Conservation (phyloP, 2,113 vertebrate species). For the Phrynosoma blainvillii region DNA sequence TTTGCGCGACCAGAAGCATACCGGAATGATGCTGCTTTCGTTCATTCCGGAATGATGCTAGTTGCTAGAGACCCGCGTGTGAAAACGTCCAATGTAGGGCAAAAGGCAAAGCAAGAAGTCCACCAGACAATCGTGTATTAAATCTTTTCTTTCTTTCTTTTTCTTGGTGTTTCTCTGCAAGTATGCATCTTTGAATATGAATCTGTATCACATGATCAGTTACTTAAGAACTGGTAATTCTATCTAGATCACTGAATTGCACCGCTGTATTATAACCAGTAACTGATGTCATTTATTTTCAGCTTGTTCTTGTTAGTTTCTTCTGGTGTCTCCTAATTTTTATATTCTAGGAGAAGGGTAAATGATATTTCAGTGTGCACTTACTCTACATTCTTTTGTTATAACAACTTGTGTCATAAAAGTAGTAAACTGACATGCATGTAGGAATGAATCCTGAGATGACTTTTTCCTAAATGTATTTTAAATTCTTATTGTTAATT, state of each 20-base stretch:
- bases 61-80: too few species aligned
- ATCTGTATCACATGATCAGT: neutral
- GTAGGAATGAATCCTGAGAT: slow-evolving; percentile 56
- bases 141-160: neutral
- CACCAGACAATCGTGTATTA: neutral
- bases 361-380: neutral
- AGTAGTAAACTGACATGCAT: slow-evolving; percentile 42
- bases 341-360: neutral
- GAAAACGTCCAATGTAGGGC: neutral
- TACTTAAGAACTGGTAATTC: neutral
- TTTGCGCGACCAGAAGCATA: too few species aligned
- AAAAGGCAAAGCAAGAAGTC: neutral
- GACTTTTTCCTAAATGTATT: slow-evolving; percentile 40
- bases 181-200: neutral
- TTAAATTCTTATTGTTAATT: slow-evolving; percentile 18
- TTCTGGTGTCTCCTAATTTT: neutral
- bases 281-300: neutral
- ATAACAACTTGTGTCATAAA: neutral
- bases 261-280: neutral
- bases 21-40: too few species aligned
- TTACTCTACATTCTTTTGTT: neutral
- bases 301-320: neutral
- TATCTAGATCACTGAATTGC: neutral
- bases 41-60: too few species aligned
- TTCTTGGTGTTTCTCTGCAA: neutral